These are phyloP conservation scores for Athene cunicularia DNA, from an alignment of 2,113 vertebrate species.

Conservation along the genomic window DNA sequence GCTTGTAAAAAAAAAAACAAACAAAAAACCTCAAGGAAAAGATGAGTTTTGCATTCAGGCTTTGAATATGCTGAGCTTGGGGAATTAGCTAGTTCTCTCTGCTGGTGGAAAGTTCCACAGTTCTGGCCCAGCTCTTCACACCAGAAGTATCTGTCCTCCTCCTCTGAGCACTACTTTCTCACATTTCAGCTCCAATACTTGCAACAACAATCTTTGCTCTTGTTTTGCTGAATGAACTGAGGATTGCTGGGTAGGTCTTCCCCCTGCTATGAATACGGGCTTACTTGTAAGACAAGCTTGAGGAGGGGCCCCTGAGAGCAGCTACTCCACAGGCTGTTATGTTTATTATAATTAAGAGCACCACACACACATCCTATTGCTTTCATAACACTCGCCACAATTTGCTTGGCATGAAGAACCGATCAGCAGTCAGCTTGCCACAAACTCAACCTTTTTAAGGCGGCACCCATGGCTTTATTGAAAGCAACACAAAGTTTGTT, in stretches of 20 bases:
- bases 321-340: background rate
- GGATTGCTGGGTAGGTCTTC: background rate
- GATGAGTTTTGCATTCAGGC: constrained; percentile 52
- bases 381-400: background rate
- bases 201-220: background rate
- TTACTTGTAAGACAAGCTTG: background rate
- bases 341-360: background rate
- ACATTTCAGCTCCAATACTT: background rate
- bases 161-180: background rate
- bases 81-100: background rate
- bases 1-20: background rate
- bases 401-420: background rate
- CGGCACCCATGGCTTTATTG: background rate
- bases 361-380: background rate
- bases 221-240: background rate
- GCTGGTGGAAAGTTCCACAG: constrained; percentile 60
- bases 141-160: background rate
- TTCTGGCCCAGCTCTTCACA: constrained; percentile 15
- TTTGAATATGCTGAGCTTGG: constrained; percentile 50
- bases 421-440: background rate
- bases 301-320: background rate
- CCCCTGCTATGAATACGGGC: background rate
- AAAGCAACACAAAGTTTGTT: background rate
- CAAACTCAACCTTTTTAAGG: background rate
- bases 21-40: constrained; percentile 58